These are phyloP conservation scores for Petrolisthes cinctipes DNA, from an alignment of 2,888 invertebrate genomes.

Conservation along the genomic window DNA sequence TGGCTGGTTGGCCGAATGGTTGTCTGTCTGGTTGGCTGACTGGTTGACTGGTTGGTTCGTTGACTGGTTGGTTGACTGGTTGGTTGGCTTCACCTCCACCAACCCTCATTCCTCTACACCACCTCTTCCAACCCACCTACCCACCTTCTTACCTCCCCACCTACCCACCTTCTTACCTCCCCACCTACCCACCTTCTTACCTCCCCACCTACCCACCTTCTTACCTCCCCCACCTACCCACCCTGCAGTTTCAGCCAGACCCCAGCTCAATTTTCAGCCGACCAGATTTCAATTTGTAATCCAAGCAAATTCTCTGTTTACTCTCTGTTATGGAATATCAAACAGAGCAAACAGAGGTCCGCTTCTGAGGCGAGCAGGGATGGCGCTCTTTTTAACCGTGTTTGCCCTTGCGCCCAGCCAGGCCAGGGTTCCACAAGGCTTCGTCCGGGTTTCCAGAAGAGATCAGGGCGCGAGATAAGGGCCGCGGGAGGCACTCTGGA, in stretches of 20 bases:
- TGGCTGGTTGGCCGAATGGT: too few species aligned
- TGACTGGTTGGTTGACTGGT: too few species aligned
- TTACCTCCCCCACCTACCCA: neutral
- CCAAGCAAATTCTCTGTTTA: slow-evolving; percentile 63
- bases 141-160: too few species aligned
- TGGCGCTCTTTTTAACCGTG: slow-evolving; percentile 61
- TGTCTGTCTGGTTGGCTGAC: too few species aligned
- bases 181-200: neutral
- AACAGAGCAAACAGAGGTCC: slow-evolving; percentile 63
- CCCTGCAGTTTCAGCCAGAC: slow-evolving; percentile 55
- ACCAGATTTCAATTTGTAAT: slow-evolving; percentile 65
- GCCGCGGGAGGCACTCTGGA: slow-evolving; percentile 5
- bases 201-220: too few species aligned
- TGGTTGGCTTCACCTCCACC: too few species aligned
- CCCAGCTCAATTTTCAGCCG: slow-evolving; percentile 60
- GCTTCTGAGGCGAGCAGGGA: slow-evolving; percentile 60
- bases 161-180: too few species aligned
- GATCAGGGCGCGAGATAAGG: slow-evolving; percentile 52
- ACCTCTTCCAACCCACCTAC: too few species aligned
- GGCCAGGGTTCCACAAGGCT: slow-evolving; percentile 50
- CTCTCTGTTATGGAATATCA: slow-evolving; percentile 64
- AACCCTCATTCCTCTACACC: too few species aligned
- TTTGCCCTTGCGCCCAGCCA: slow-evolving; percentile 62
- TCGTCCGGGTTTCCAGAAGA: slow-evolving; percentile 60
- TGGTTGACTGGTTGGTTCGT: too few species aligned